These are phyloP conservation scores for Oligia fasciuncula DNA, from an alignment of 2,888 invertebrate genomes.

Conservation along the genomic window DNA sequence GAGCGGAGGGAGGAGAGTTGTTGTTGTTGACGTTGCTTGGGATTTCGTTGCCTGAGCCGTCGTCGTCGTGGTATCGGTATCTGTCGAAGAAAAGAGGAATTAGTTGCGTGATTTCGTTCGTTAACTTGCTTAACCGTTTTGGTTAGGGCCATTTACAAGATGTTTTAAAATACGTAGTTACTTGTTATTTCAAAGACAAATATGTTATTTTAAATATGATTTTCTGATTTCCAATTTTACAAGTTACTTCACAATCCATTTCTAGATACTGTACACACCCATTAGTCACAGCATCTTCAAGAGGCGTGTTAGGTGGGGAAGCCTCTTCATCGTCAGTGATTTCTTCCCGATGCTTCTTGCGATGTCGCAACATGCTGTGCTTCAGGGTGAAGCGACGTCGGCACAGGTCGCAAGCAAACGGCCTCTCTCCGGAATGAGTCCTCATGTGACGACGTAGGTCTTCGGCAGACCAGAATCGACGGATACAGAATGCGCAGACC, in stretches of 20 bases:
- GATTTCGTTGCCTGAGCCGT: conserved; percentile 85
- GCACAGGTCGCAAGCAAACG: conserved; percentile 97
- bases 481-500: conserved; percentile 97
- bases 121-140: neutral
- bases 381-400: conserved; percentile 96
- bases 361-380: conserved; percentile 98
- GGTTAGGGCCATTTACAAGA: too few relatives aligned
- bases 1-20: conserved; percentile 89
- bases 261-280: conserved; percentile 74
- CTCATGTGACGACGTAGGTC: conserved; percentile 98
- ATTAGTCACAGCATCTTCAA: conserved; percentile 81
- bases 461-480: conserved; percentile 98
- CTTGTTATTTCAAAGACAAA: neutral
- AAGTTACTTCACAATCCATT: too few relatives aligned
- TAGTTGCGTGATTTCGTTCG: neutral
- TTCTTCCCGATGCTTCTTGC: conserved; percentile 94
- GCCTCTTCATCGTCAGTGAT: conserved; percentile 90
- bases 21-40: conserved; percentile 89
- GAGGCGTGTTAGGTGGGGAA: conserved; percentile 85
- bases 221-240: neutral
- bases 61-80: conserved; percentile 86
- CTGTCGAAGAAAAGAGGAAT: conserved; percentile 66
- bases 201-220: neutral
- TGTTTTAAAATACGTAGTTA: neutral
- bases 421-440: conserved; percentile 97